phyloP scores from a whole-genome alignment of 2,797 vertebrate genomes.

The Onychomys arenicola region DNA sequence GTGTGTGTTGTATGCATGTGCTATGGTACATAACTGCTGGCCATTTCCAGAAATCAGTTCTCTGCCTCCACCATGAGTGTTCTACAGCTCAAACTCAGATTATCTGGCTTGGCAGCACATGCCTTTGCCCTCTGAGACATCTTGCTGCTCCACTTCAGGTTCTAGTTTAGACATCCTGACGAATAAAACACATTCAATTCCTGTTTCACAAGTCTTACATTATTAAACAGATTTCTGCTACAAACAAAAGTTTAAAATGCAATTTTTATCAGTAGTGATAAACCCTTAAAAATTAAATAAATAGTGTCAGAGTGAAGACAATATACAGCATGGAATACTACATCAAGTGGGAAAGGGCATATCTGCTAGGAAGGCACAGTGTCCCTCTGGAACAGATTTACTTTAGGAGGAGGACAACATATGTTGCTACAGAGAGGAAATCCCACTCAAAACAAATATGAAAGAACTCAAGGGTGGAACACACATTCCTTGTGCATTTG shows the following conservation, averaged over 20 bases:
- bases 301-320: not conserved
- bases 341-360: too few relatives aligned
- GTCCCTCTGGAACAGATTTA: not conserved
- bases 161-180: not conserved
- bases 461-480: not conserved
- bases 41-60: not conserved
- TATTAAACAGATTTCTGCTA: not conserved
- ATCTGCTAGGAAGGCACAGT: not conserved
- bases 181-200: not conserved
- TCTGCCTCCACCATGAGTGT: not conserved
- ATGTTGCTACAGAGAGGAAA: not conserved
- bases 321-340: not conserved
- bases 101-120: not conserved
- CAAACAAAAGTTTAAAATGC: not conserved
- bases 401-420: not conserved
- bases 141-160: not conserved
- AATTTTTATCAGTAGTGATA: not conserved
- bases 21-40: not conserved
- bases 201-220: not conserved
- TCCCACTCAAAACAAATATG: not conserved
- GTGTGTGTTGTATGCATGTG: not conserved
- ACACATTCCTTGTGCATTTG: fast-evolving
- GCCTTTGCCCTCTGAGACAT: not conserved
- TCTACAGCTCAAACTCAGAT: not conserved
- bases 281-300: not conserved